A percentile compares a stretch with the other conserved stretches of the same genome.
These are phyloP conservation scores for Neotragus pygmaeus DNA, from an alignment of 2,113 vertebrate species.

Conservation along the genomic window DNA sequence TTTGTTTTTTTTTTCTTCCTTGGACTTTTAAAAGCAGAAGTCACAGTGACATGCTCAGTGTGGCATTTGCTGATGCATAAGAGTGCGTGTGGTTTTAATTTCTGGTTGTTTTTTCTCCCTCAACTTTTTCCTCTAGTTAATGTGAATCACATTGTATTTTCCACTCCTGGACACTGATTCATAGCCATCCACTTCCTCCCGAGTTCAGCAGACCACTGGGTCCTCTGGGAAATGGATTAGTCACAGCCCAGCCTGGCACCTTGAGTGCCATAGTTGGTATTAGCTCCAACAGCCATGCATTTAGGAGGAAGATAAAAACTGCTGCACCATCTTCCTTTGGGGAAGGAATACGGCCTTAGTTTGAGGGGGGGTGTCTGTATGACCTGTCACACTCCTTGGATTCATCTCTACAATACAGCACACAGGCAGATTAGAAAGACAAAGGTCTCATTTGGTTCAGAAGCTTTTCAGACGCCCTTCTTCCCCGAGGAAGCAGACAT, in stretches of 20 bases:
- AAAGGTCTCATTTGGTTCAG: background rate
- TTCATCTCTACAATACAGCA: background rate
- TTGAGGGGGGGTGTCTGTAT: background rate
- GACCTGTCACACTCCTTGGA: background rate
- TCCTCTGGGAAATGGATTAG: background rate
- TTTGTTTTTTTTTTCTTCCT: background rate
- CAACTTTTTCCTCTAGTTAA: constrained; percentile 38
- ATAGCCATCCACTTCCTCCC: background rate
- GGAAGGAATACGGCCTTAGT: background rate
- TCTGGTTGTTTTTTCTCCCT: background rate
- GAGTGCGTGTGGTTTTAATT: constrained; percentile 23
- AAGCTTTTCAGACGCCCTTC: background rate
- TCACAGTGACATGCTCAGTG: background rate
- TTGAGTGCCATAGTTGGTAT: background rate
- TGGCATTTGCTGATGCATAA: background rate
- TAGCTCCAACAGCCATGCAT: no score
- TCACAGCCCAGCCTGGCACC: background rate
- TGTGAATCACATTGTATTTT: constrained; percentile 54
- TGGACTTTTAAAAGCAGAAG: constrained; percentile 48
- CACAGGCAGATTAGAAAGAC: background rate
- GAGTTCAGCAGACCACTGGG: background rate
- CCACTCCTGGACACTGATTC: constrained; percentile 32
- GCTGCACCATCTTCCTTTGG: background rate
- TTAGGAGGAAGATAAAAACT: background rate
- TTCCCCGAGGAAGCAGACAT: background rate